Evolutionary conservation across 2,797 vertebrate genomes (phyloP), one percentile per base, ranked within the genome.

Genomic region (Micromesistius poutassou): DNA sequence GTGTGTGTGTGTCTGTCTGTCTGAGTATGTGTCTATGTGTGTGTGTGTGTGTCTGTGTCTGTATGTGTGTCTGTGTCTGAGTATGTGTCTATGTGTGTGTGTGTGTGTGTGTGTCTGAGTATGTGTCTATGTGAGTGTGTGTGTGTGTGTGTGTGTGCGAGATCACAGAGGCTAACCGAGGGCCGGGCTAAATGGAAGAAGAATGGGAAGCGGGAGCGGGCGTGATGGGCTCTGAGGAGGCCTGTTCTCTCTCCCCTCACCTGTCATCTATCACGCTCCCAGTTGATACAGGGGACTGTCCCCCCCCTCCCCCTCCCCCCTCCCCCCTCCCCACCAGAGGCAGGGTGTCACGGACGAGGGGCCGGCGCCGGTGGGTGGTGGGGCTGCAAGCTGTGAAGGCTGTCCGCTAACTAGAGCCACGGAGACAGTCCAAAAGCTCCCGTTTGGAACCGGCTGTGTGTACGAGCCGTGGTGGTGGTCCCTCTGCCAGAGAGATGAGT

Each of bases 221-320:
- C 70, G 82, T 90, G 96, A 94, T 93, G 91, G 87, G 87, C 81
- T 87, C 91, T 78, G 87, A 94, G 93, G 90, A 80, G 87, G 82
- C 82, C 85, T 92, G 93, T 79, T 89, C 88, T 30, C 87, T 82
- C 68, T 33, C 76, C 22, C 77, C 85, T 72, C 77, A 82, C 81
- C 86, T 90, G 90, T 91, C 90, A 91, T 90, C 95, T 89, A 87
- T 94, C 93, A 92, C 84, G 76, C 85, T 92, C 91, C 90, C 87
- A 77, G 83, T 74, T 86, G 89, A 92, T 91, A 90, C 91, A 87
- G 89, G 91, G 88, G 94, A 93, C 92, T 91, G 94, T 82, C 42
- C 46, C 19, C 16, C 19, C 19, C 46, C 46, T 6, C 55, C 55
- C 55, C 91, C 84, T 12, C 62, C 62, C 28, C 9, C 62, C n/a